Conservation (phyloP, 2,797 vertebrate species). For the Enoplosus armatus region DNA sequence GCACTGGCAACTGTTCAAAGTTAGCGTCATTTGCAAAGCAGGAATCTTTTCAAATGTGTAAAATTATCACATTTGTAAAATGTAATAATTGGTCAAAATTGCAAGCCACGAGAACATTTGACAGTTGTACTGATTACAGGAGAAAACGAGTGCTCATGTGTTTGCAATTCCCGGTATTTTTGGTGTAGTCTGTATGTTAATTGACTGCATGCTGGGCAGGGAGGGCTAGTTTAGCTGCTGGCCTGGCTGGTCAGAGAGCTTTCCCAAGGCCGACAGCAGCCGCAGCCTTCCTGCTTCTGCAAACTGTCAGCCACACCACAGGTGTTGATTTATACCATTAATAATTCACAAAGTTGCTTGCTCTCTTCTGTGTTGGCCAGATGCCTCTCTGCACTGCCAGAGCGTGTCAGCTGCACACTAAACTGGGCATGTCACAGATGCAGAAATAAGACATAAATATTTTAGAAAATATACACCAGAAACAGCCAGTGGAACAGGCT, state of each 20-base stretch:
- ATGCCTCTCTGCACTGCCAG: constrained; percentile 88
- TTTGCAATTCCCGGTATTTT: constrained; percentile 11
- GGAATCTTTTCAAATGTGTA: not conserved
- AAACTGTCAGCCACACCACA: constrained; percentile 77
- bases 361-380: constrained; percentile 88
- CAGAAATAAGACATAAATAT: constrained; percentile 92
- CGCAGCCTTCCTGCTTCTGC: constrained; percentile 40
- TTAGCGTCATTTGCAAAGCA: not conserved
- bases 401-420: constrained; percentile 90
- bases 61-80: too few relatives aligned
- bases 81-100: not conserved
- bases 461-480: constrained; percentile 89
- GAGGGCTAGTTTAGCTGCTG: not conserved
- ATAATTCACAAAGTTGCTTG: constrained; percentile 93
- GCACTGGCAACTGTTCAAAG: not conserved
- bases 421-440: constrained; percentile 87
- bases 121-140: not conserved
- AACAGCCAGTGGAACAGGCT: constrained; percentile 78
- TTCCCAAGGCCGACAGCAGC: constrained; percentile 30
- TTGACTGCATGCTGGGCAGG: not conserved
- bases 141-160: not conserved
- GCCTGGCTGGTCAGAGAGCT: constrained; percentile 20
- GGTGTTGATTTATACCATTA: constrained; percentile 94
- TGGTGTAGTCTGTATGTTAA: not conserved
- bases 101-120: not conserved